These are phyloP conservation scores for Cinara cedri DNA, from an alignment of 2,888 invertebrate genomes.

Conservation along the genomic window DNA sequence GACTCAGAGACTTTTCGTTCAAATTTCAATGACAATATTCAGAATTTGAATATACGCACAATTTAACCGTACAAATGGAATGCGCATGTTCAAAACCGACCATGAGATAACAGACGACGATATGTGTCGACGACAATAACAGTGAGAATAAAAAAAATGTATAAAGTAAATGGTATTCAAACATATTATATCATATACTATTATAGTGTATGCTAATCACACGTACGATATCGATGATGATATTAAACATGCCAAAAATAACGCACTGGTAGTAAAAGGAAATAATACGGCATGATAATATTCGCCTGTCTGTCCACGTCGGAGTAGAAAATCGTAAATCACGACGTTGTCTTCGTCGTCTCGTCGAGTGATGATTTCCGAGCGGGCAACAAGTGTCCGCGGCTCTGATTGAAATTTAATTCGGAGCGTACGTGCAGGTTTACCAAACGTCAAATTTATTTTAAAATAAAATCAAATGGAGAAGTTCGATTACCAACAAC, in stretches of 20 bases:
- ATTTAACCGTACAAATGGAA: too few species aligned
- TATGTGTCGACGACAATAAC: too few species aligned
- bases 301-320: background rate
- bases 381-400: slow-evolving; percentile 22
- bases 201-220: background rate
- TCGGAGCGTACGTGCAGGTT: background rate
- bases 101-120: too few species aligned
- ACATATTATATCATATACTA: background rate
- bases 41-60: too few species aligned
- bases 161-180: background rate
- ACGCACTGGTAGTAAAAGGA: background rate
- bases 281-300: background rate
- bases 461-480: too few species aligned
- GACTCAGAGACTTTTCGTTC: too few species aligned
- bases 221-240: background rate
- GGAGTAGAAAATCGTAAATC: slow-evolving; percentile 32
- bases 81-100: too few species aligned
- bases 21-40: too few species aligned
- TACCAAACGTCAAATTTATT: slow-evolving; percentile 1
- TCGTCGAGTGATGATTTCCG: slow-evolving; percentile 13
- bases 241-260: background rate
- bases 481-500: background rate
- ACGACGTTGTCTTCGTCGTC: background rate
- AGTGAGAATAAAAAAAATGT: too few species aligned
- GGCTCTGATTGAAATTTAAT: slow-evolving; percentile 20